Base-by-base conservation (phyloP, 2,888 invertebrate genomes). In the Agrilus biguttatus region DNA sequence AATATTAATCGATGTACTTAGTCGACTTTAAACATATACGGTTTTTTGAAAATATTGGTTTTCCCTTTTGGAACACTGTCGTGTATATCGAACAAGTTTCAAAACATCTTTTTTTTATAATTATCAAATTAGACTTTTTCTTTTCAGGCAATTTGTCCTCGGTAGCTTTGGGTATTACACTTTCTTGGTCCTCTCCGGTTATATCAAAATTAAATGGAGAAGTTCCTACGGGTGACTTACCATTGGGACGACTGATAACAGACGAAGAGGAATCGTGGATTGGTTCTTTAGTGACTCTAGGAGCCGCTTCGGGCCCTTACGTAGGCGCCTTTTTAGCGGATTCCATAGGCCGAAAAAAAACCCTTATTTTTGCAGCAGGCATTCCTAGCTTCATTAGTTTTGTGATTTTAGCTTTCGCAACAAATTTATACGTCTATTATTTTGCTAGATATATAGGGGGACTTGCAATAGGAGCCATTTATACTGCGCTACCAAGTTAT, bases 401-500 rank as follows among this genome's bases (percentile, higher is more conserved):
- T 10, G 10, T 77, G 33, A 61, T 82, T 8, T 70, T 83, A 38
- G 73, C 74, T 2, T 66, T 72, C 0, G 75, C 76, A 0, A 56
- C 53, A 3, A 58, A 58, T 34, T 60, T 75, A 1, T 64, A 54
- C 28, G 66, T 68, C 57, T 61, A 71, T 41, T 76, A 71, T 63
- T 71, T 60, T n/a, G 77, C 73, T 43, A 69, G 69, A 42, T 68
- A 70, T 51, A 66, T 68, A 47, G 74, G 73, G 64, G 83, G 83
- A 39, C 56, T 80, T 1, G 75, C 74, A 3, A 72, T 77, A 0
- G 78, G 80, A 1, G 74, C 79, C 58, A 66, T 77, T 21, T 80
- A 78, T 64, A 76, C 80, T 0, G 73, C 78, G 2, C 75, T 77
- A 1, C 85, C 87, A 0, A 80, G 87, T 74, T 89, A 88, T 65